Evolutionary conservation across 2,888 invertebrate genomes (phyloP), one percentile per base, ranked within the genome.

Genomic region (Diaprepes abbreviatus): DNA sequence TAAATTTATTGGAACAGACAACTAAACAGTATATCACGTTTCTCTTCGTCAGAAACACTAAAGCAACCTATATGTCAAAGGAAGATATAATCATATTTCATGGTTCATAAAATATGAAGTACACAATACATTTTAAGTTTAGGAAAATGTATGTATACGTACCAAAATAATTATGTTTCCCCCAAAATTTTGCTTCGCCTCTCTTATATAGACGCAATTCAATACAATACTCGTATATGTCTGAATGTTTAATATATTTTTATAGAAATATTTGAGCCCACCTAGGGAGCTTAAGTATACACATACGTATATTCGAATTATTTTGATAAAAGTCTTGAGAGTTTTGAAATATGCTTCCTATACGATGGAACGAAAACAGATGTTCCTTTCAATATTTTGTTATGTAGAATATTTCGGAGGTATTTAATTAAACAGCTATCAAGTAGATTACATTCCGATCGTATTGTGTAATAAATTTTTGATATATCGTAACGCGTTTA

Each of bases 321-420:
- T 50, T 28, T 50, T 16, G 14, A 50, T 50, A 45, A 12, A 12
- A 24, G 21, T 45, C 16, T 28, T 28, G 16, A 50, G 48, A 43
- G 19, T 43, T 28, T 28, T n/a, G 28, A 28, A 50, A 50, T 21
- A 45, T 45, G 24, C 24, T 45, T 45, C 12, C 6, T 3, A 24
- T 24, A 28, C 5, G 9, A n/a, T 9, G 28, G 28, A 50, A 12
- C 3, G 28, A 50, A 50, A 28, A 7, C 48, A 50, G 48, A 50
- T 50, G 48, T 19, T 50, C 14, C 28, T 12, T 48, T 28, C 24
- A 48, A 24, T 48, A 28, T 48, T 48, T 45, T 45, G 19, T 43
- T 43, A 43, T 19, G 43, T 10, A n/a, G n/a, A 21, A 21, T 14
- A 28, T 48, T 50, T 28, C 16, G 16, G 28, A 28, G 3, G 21